phyloP scores from a whole-genome alignment of 2,113 vertebrate genomes.

The Leiothrix lutea region DNA sequence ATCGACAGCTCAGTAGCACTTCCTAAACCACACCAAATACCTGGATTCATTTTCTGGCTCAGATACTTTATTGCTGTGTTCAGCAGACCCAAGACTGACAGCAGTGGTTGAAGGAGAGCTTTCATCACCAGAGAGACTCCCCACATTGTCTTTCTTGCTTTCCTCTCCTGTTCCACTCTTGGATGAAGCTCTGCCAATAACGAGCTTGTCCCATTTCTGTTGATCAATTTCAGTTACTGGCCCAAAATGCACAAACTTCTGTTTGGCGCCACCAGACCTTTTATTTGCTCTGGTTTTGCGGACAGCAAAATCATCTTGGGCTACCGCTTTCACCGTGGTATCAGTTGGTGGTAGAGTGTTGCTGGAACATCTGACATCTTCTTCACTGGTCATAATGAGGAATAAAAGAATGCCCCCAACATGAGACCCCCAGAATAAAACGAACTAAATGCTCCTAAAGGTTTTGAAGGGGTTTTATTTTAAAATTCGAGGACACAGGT shows the following conservation, averaged over 20 bases:
- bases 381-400: constrained; percentile 66
- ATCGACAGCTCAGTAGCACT: neutral
- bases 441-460: neutral
- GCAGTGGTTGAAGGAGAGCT: neutral
- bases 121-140: neutral
- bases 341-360: constrained; percentile 58
- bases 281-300: constrained; percentile 78
- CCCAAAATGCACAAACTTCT: constrained; percentile 91
- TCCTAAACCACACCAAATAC: constrained; percentile 58
- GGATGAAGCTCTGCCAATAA: constrained; percentile 69
- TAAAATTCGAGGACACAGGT: neutral
- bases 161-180: constrained; percentile 59
- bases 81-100: neutral
- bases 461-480: neutral
- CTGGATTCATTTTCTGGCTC: constrained; percentile 52
- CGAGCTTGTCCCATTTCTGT: constrained; percentile 79
- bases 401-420: constrained; percentile 38
- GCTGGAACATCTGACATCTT: constrained; percentile 17
- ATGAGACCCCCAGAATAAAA: neutral
- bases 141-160: neutral
- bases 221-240: constrained; percentile 92
- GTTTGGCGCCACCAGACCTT: constrained; percentile 69
- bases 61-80: neutral
- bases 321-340: constrained; percentile 71
- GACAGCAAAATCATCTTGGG: constrained; percentile 72